A percentile compares a stretch with the other conserved stretches of the same genome.
Conservation (phyloP, 2,113 vertebrate species). For the Eubucco bourcierii region DNA sequence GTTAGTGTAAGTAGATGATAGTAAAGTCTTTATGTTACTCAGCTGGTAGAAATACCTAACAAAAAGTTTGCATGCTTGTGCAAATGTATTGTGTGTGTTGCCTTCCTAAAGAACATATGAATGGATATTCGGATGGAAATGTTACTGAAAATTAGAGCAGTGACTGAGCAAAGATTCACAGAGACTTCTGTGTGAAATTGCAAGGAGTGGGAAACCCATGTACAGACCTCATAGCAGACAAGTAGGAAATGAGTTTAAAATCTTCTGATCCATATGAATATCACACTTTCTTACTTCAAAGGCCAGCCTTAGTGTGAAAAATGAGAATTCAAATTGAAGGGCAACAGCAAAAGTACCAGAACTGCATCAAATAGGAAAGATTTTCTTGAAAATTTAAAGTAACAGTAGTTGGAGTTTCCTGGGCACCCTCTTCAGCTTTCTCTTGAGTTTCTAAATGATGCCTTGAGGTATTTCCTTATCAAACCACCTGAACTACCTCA, state of each 20-base stretch:
- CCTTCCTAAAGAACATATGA: not conserved
- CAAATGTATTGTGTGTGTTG: not conserved
- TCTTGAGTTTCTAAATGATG: not conserved
- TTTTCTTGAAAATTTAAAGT: not conserved
- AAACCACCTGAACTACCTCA: not conserved
- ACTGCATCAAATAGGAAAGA: not conserved
- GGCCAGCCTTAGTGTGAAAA: not conserved
- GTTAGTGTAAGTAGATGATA: not conserved
- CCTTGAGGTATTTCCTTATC: not conserved
- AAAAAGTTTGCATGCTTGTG: not conserved
- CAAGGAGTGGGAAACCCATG: not conserved
- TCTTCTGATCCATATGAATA: not conserved
- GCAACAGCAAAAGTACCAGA: not conserved
- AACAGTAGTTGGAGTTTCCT: not conserved
- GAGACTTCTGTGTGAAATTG: not conserved
- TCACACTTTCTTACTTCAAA: not conserved
- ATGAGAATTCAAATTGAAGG: not conserved
- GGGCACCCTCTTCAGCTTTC: not conserved
- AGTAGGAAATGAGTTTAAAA: not conserved
- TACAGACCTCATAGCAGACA: not conserved
- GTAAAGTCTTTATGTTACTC: not conserved
- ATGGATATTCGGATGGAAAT: not conserved
- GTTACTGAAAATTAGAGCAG: not conserved
- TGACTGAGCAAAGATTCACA: not conserved
- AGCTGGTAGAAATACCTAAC: not conserved